A percentile compares a stretch with the other conserved stretches of the same genome.
Conservation (phyloP, 1,140 invertebrate genomes). For the Antheraea mylitta region DNA sequence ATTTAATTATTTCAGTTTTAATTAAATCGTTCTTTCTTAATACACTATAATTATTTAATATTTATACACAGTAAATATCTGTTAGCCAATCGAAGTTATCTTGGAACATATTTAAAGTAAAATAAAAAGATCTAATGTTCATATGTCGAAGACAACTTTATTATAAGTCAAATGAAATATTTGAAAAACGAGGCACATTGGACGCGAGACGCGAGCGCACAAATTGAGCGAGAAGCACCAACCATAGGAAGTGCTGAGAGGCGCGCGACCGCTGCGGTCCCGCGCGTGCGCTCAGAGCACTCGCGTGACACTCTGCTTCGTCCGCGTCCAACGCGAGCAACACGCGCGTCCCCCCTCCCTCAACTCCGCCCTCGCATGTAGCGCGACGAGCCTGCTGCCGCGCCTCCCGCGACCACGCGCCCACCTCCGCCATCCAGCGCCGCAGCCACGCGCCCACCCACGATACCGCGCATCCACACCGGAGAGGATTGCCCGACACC, state of each 20-base stretch:
- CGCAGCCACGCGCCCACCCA: constrained; percentile 93
- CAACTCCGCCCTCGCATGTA: constrained; percentile 79
- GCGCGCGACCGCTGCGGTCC: constrained; percentile 52
- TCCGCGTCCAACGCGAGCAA: constrained; percentile 84
- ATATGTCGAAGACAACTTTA: too few species aligned
- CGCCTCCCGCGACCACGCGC: constrained; percentile 32
- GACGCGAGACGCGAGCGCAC: constrained; percentile 12
- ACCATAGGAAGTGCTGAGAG: constrained; percentile 6
- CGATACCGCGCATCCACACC: constrained; percentile 90
- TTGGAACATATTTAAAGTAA: too few species aligned
- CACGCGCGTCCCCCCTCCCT: constrained; percentile 75
- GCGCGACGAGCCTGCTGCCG: constrained; percentile 27
- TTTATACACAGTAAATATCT: too few species aligned
- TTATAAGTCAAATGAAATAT: too few species aligned
- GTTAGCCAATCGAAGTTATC: too few species aligned
- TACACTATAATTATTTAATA: too few species aligned
- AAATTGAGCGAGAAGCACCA: constrained; percentile 27
- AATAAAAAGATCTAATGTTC: too few species aligned
- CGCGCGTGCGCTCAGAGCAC: constrained; percentile 79
- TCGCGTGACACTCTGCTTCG: constrained; percentile 85
- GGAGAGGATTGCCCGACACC: constrained; percentile 88
- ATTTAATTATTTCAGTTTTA: too few species aligned
- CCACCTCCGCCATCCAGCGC: constrained; percentile 83
- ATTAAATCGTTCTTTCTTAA: too few species aligned
- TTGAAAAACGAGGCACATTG: too few species aligned